phyloP scores from a whole-genome alignment of 2,113 vertebrate species.

The Pitta sordida region DNA sequence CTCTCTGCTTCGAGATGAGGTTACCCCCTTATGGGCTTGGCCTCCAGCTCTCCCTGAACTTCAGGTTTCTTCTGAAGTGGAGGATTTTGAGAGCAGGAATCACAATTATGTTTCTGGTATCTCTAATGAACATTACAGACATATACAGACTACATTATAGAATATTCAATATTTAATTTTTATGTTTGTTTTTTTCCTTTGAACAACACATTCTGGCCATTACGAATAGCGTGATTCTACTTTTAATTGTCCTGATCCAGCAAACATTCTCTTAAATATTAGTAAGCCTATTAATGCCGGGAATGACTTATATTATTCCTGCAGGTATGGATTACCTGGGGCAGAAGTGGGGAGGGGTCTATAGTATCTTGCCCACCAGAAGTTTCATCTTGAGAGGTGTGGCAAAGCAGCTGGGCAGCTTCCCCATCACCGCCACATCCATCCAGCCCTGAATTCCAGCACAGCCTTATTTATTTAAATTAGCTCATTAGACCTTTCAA shows the following conservation, averaged over 20 bases:
- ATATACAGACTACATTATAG: not conserved
- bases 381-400: not conserved
- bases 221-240: not conserved
- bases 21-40: not conserved
- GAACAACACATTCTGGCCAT: not conserved
- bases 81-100: not conserved
- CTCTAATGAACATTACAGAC: not conserved
- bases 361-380: not conserved
- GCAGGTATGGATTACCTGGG: not conserved
- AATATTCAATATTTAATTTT: not conserved
- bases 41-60: not conserved
- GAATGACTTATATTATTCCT: not conserved
- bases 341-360: not conserved
- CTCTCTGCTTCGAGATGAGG: fast-evolving
- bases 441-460: not conserved
- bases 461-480: constrained; percentile 53
- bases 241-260: not conserved
- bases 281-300: not conserved
- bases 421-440: not conserved
- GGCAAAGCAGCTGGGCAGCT: not conserved
- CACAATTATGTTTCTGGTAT: not conserved
- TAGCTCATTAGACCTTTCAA: constrained; percentile 28
- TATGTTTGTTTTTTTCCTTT: not conserved
- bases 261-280: not conserved
- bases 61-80: not conserved